Evolutionary conservation across 2,797 vertebrate genomes (phyloP), one percentile per base, ranked within the genome.

Genomic region (Brachymystax lenok): DNA sequence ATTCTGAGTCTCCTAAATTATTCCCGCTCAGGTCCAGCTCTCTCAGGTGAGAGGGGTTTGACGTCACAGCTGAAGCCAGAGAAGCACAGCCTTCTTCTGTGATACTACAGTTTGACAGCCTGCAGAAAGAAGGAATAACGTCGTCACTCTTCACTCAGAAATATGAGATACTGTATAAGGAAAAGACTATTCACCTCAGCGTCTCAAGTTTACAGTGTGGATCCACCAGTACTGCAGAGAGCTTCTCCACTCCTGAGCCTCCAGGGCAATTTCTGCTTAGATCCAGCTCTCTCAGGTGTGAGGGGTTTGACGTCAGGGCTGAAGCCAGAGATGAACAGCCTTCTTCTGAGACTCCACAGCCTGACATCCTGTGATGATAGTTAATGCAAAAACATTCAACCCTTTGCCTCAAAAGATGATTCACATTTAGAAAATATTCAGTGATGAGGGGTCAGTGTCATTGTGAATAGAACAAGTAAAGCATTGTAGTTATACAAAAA

Each of bases 271-370:
- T 61, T 6, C 16, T 21, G n/a, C 56, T 61, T n/a, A 61, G 56
- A 61, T 61, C 56, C 56, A 61, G 56, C 19, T 61, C n/a, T 61
- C n/a, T 61, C 7, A 61, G n/a, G 56, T 61, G 56, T 61, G 56
- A 61, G 56, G 56, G 56, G n/a, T 61, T 61, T 2, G n/a, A 61
- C 56, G 7, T 61, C 56, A 61, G 56, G 7, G 56, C 56, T 61
- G 56, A 61, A 8, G 16, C 56, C 56, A 61, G 56, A 61, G 56
- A 61, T n/a, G 19, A 8, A 21, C 19, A 61, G 5, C 56, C 56
- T 8, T 61, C 56, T 5, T 61, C 19, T 61, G 56, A n/a, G 56
- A 61, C n/a, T 19, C 1, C 7, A 21, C 56, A 61, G 6, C n/a
- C 5, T 61, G 56, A 61, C 56, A 61, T n/a, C 7, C 56, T 61